phyloP scores from a whole-genome alignment of 2,888 invertebrate genomes.

The Agapostemon virescens region DNA sequence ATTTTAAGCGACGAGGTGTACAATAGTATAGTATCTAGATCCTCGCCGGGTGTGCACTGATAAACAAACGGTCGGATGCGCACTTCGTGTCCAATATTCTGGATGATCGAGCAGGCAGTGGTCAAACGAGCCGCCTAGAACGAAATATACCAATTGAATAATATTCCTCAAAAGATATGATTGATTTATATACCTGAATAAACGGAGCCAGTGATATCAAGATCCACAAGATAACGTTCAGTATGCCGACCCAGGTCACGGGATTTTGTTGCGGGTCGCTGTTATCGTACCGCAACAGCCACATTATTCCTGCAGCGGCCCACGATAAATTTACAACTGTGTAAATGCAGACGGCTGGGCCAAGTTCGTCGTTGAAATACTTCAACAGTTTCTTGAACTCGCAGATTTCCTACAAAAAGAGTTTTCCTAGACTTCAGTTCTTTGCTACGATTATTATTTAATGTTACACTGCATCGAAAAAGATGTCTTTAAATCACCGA shows the following conservation, averaged over 20 bases:
- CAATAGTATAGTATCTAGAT: constrained; percentile 88
- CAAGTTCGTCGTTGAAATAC: constrained; percentile 89
- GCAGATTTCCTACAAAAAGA: constrained; percentile 85
- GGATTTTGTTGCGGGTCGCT: constrained; percentile 84
- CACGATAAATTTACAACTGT: constrained; percentile 88
- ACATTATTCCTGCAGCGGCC: constrained; percentile 86
- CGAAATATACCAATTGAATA: constrained; percentile 67
- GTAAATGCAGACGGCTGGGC: constrained; percentile 89
- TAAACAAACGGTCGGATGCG: constrained; percentile 90
- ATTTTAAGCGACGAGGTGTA: constrained; percentile 89
- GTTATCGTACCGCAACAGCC: constrained; percentile 85
- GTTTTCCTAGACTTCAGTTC: neutral
- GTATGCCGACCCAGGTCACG: constrained; percentile 83
- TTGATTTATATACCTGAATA: constrained; percentile 83
- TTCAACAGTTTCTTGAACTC: constrained; percentile 89
- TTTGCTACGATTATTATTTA: neutral
- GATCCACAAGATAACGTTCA: constrained; percentile 85
- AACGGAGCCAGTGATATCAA: constrained; percentile 86
- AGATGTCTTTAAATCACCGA: too few species aligned
- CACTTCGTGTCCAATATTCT: constrained; percentile 89
- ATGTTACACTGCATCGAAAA: neutral
- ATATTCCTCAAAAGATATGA: neutral
- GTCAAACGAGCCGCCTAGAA: constrained; percentile 88
- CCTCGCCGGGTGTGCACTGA: constrained; percentile 88
- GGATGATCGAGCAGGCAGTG: constrained; percentile 86